Base-by-base conservation (phyloP, 2,797 vertebrate genomes). In the Poliocrania exsul region DNA sequence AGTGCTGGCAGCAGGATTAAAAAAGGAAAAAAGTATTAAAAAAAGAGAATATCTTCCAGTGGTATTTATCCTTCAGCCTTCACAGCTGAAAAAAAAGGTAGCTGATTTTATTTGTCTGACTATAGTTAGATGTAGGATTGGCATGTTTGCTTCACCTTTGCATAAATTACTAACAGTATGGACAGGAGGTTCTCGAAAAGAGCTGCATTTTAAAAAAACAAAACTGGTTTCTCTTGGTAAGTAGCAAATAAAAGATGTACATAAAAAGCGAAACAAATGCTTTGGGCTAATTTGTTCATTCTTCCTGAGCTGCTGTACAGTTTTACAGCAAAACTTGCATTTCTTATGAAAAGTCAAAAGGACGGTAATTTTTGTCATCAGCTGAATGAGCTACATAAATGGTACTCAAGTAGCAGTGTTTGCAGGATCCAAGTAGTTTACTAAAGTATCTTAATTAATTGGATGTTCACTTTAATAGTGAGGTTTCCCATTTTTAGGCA, bases 361-460 rank as follows among this genome's bases (percentile, higher is more conserved):
- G 92, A 44, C 71, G 89, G 65, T 93, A 86, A 60, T 92, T 91
- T 91, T 95, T 96, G 91, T 86, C 82, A 72, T 42, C 1, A 14
- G 50, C 72, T 96, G 61, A 95, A 96, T 70, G 75, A 91, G 87
- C 72, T 87, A 92, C 54, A 89, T 95, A 96, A 96, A 91, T 90
- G 93, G 47, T 86, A 56, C 86, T 95, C 95, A 92, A 92, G 91
- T 82, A 90, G 91, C 87, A 92, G 78, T 96, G 87, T 86, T 95
- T 96, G 87, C 95, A 97, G 86, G 88, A 96, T 93, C 81, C 70
- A 88, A 95, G 84, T 81, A 92, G 94, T 97, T 95, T 94, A 82
- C 69, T 96, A 91, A 85, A 96, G 75, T 93, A 89, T 94, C 80
- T 95, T 97, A 96, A 96, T 97, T 96, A 97, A 97, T 88, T 95